phyloP scores from a whole-genome alignment of 2,888 invertebrate species.

The Odontocerum albicorne region DNA sequence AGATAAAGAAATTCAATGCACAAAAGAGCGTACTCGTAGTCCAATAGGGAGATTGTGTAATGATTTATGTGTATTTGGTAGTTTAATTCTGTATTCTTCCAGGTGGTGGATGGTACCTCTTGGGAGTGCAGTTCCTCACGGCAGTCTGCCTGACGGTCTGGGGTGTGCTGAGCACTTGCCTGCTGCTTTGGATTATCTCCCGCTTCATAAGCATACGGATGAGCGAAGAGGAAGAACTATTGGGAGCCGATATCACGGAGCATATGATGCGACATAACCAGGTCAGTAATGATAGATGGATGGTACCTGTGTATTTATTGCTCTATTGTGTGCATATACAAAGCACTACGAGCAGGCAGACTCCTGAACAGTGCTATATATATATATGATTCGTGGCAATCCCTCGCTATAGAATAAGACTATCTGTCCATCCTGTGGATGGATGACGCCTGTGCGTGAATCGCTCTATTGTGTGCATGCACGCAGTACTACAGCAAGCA shows the following conservation, averaged over 20 bases:
- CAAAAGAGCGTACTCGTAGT: background rate
- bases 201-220: conserved; percentile 81
- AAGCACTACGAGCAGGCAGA: background rate
- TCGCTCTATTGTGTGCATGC: too few species aligned
- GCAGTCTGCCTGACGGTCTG: conserved; percentile 71
- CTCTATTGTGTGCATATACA: too few species aligned
- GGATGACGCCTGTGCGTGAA: too few species aligned
- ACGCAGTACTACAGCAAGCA: too few species aligned
- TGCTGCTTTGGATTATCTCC: conserved; percentile 77
- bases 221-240: conserved; percentile 80
- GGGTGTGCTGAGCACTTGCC: conserved; percentile 72
- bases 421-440: too few species aligned
- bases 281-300: background rate
- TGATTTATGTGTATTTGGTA: background rate
- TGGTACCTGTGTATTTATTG: too few species aligned
- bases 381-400: too few species aligned
- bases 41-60: background rate
- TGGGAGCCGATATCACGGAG: conserved; percentile 89
- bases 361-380: too few species aligned
- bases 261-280: conserved; percentile 71
- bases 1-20: too few species aligned
- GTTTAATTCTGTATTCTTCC: conserved; percentile 2
- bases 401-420: too few species aligned
- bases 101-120: conserved; percentile 87
- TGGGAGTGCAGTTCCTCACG: conserved; percentile 80